Base-by-base conservation (phyloP, 2,888 invertebrate species). In the Platycheirus albimanus region DNA sequence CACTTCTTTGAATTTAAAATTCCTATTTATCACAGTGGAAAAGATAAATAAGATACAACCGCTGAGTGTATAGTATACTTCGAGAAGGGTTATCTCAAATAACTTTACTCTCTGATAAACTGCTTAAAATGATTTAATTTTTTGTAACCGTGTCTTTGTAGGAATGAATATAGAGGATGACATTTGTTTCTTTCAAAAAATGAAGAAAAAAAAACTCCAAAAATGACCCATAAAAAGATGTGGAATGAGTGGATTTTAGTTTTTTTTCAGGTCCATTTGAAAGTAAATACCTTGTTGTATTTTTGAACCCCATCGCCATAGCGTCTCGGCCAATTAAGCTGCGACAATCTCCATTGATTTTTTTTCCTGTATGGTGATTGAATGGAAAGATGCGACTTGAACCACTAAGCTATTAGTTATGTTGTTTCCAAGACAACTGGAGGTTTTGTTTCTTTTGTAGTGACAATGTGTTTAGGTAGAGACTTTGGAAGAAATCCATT, bases 41-140 rank as follows among this genome's bases (percentile, higher is more conserved):
- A 45, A 69, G 78, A 78, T 78, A 72, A 83, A 78, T 72, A 69
- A 83, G 78, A 83, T 74, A 74, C 63, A 41, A 72, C 13, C 24
- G 15, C 56, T 56, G 49, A 54, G 49, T 69, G 63, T 30, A 61
- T 61, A 71, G 66, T 36, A 19, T 36, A 41, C 52, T n/a, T 47
- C 20, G 28, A 56, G 67, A 69, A 72, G 51, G 58, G 61, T 67
- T 74, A 78, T 78, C 72, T 77, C 36, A 52, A n/a, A n/a, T n/a
- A n/a, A n/a, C 38, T 51, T 58, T 54, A 52, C 51, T 80, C 47
- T 67, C 67, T 69, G 69, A 83, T 78, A 77, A 72, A 64, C 72
- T 56, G 69, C 56, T 58, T 78, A 19, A 64, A 51, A 72, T 78
- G 56, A 64, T 78, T 78, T 52, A 83, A 67, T 77, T 77, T 83